Base-by-base conservation (phyloP, 2,888 invertebrate genomes). In the Periphyllus acericola region DNA sequence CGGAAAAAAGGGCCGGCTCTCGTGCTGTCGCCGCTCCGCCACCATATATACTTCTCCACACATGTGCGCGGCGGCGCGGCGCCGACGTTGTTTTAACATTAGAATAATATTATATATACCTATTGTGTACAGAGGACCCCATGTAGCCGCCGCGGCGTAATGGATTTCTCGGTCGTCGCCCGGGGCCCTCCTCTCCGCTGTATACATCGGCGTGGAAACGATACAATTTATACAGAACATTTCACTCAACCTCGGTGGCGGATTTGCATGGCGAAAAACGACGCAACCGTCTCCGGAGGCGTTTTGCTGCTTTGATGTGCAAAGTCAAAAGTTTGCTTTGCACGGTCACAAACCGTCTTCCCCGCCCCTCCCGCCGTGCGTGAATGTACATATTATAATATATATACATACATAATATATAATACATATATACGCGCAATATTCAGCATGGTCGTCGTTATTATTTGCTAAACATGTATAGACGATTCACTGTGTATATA, bases 201-300 rank as follows among this genome's bases (percentile, higher is more conserved):
- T 60, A 34, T 34, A 32, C 2, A 46, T 46, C 11, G 46, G 60
- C 29, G 29, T 34, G 55, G 34, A 55, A 5, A 32, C 19, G 8
- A 46, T 8, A 46, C 21, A 32, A n/a, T 46, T 36, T 40, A 75
- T 17, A n/a, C n/a, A 74, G n/a, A n/a, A n/a, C n/a, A 46, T 46
- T 75, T 75, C 76, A 83, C 75, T 75, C 40, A 36, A 83, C 17
- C 66, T 60, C 46, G 75, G 46, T n/a, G 78, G 4, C 79, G 46
- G 66, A 40, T 76, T 68, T 68, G 76, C 84, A 78, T 36, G 76
- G 32, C n/a, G 75, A 78, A 76, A 84, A 82, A n/a, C 82, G 34
- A 32, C 71, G 32, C 74, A 19, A 25, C 82, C 34, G 52, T 34
- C 52, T 52, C 71, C 72, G 82, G 82, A 52, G 82, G 82, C 82